Base-by-base conservation (phyloP, 2,888 invertebrate species). In the Caenorhabditis uteleia region DNA sequence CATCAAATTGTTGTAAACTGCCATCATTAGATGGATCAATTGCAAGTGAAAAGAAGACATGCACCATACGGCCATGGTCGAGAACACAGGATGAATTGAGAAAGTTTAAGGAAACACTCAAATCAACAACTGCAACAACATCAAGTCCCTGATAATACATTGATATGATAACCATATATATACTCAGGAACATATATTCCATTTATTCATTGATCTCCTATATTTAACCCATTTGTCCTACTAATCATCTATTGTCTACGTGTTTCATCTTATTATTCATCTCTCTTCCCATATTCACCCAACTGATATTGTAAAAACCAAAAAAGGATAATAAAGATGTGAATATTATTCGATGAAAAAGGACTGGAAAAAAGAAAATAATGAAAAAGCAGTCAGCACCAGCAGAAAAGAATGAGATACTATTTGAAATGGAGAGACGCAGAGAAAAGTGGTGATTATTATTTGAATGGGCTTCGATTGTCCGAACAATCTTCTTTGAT, bases 31-130 rank as follows among this genome's bases (percentile, higher is more conserved):
- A 68, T 21, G 47, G 51, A 2, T 29, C 44, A 2, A 27, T 55
- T 2, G 29, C 54, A 5, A 43, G 33, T 16, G 68, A 57, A 21
- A 64, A 64, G 39, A 66, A 66, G 42, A 51, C 59, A 31, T 71
- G 71, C 61, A 61, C 71, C 10, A 48, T 66, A 21, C 49, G 71
- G 26, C 71, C 71, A 20, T 71, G 71, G 71, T 62, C 62, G 27
- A 47, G 65, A 23, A 68, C 71, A 12, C 71, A 71, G 21, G 71
- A 68, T 23, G 71, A 71, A 29, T 45, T 71, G 23, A 51, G 66
- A 29, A 68, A 71, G 25, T 71, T 62, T 57, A 71, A 71, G 33
- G 62, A 70, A 31, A 70, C 70, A 0, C 27, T 61, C 12, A 53
- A 53, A 14, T 48, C 54, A 16, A 55, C 60, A 3, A 60, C 49